Base-by-base conservation (phyloP, 2,113 vertebrate species). In the Neogale vison region DNA sequence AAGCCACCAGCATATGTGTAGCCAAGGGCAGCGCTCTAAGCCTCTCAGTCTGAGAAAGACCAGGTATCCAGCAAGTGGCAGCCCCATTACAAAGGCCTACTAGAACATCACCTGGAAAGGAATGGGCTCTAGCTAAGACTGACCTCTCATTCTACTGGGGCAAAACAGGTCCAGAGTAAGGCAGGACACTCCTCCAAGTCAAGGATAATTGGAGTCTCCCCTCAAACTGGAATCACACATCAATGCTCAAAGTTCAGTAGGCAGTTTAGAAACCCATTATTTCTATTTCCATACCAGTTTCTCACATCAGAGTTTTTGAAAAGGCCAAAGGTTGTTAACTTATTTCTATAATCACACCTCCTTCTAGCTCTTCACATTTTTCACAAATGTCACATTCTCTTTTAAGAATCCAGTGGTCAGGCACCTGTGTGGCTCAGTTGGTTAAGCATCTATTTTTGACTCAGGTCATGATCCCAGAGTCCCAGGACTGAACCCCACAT, bases 331-430 rank as follows among this genome's bases (percentile, higher is more conserved):
- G 71, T 36, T 59, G 55, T 67, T 39, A 74, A 69, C 45, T 59
- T 83, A 11, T 12, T 82, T 26, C 18, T 69, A 45, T 21, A 18
- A 18, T 50, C 76, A 87, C 4, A 81, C n/a, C 18, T 74, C 47
- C 15, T 74, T 26, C 4, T 29, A 76, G 14, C 34, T 55, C 50
- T 50, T 76, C 34, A n/a, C 20, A 36, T 34, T 79, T 76, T 36
- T 82, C 55, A n/a, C 42, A 77, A 77, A 77, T 77, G 42, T 18
- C 15, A 1, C 26, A 47, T 65, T 91, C 42, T 90, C 69, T 65
- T 97, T 95, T 36, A 59, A 81, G 89, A 55, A 42, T 45, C 14
- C 61, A 31, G 26, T 63, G 26, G 61, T 63, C 61, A 31, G 61
- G 29, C 61, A 63, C 29, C 12, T 63, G 29, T 5, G 61, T 63